These are phyloP conservation scores for Serrognathus titanus DNA, from an alignment of 2,888 invertebrate genomes.

Conservation along the genomic window DNA sequence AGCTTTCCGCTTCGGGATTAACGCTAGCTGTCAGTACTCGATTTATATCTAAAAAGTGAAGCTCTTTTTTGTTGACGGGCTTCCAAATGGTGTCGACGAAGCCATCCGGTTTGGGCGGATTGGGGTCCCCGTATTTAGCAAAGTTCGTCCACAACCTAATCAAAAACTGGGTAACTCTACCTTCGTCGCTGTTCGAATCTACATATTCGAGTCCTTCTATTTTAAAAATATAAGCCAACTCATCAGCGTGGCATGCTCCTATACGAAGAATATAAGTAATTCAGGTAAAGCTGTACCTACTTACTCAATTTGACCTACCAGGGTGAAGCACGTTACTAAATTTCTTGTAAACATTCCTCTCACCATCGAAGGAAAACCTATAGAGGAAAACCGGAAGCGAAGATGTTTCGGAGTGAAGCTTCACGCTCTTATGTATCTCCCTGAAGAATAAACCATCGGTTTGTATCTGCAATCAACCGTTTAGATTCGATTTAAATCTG, in stretches of 20 bases:
- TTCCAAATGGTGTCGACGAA: constrained; percentile 22
- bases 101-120: constrained; percentile 21
- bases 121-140: constrained; percentile 29
- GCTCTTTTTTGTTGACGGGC: constrained; percentile 20
- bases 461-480: constrained; percentile 26
- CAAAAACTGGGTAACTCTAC: constrained; percentile 27
- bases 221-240: background rate
- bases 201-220: background rate
- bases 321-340: constrained; percentile 9
- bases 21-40: constrained; percentile 14
- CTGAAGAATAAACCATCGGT: constrained; percentile 39
- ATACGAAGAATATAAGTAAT: background rate
- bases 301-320: background rate
- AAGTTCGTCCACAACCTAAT: constrained; percentile 38
- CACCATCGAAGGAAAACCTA: constrained; percentile 22
- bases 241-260: background rate
- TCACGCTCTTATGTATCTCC: constrained; percentile 31
- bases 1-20: constrained; percentile 23
- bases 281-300: background rate
- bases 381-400: constrained; percentile 37
- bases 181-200: constrained; percentile 22
- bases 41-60: constrained; percentile 26
- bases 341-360: constrained; percentile 20
- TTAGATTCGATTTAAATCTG: background rate
- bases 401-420: constrained; percentile 30